Percentiles rank a stretch among this genome's conserved stretches.
Evolutionary conservation across 1,140 invertebrate genomes (phyloP).

Genomic region (Drosophila subpulchrella): DNA sequence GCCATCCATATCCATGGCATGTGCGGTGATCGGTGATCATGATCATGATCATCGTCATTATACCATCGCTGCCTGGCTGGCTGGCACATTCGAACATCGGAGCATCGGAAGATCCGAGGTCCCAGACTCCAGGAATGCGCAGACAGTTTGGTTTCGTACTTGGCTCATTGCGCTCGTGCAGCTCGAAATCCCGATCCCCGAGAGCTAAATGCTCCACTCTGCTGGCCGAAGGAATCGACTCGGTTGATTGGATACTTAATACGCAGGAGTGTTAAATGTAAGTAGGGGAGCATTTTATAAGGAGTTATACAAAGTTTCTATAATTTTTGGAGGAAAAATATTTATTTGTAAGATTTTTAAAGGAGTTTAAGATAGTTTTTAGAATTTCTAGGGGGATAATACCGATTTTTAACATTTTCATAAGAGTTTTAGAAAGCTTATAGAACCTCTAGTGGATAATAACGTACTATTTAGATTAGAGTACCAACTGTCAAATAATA

Average conservation of each 20-base stretch:
- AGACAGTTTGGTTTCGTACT: constrained; percentile 80
- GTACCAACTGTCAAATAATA: no score
- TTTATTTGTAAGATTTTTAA: background rate
- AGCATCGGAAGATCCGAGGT: constrained; percentile 22
- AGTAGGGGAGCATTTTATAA: background rate
- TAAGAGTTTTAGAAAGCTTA: no score
- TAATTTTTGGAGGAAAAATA: no score
- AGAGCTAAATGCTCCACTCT: constrained; percentile 24
- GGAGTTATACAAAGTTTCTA: background rate
- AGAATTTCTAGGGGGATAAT: background rate
- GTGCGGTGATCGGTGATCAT: constrained; percentile 44
- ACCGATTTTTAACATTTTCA: background rate
- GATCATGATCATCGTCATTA: constrained; percentile 40
- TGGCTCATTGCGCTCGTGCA: constrained; percentile 78
- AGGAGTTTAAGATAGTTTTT: background rate
- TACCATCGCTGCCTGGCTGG: constrained; percentile 45
- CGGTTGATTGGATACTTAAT: constrained; percentile 8
- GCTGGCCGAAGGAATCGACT: constrained; percentile 5
- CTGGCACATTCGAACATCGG: constrained; percentile 31
- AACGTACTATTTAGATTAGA: no score
- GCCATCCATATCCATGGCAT: constrained; percentile 9
- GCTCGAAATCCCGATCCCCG: constrained; percentile 40
- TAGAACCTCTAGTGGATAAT: no score
- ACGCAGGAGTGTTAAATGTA: constrained; percentile 9
- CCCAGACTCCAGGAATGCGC: constrained; percentile 65